These are phyloP conservation scores for Yponomeuta evonymella DNA, from an alignment of 2,888 invertebrate species.

Conservation along the genomic window DNA sequence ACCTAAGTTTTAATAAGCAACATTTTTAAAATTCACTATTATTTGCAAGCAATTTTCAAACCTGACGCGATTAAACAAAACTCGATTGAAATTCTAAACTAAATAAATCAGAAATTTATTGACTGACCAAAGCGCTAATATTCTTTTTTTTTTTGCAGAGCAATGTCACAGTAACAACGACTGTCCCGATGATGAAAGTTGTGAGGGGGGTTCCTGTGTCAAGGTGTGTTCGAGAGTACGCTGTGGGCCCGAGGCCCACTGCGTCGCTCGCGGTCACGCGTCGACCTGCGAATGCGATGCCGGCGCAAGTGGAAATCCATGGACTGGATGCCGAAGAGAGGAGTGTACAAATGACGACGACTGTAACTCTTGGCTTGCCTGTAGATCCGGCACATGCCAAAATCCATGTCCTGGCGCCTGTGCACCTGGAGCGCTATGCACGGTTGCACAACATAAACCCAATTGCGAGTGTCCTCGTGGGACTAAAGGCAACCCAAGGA, in stretches of 20 bases:
- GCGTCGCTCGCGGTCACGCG: slow-evolving; percentile 85
- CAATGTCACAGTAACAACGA: slow-evolving; percentile 91
- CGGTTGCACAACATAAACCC: slow-evolving; percentile 84
- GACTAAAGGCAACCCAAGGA: slow-evolving; percentile 85
- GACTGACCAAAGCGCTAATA: background rate
- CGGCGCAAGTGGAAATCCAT: slow-evolving; percentile 86
- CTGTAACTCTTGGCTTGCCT: slow-evolving; percentile 87
- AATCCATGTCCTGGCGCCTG: slow-evolving; percentile 91
- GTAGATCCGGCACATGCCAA: slow-evolving; percentile 85
- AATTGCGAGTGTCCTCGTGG: slow-evolving; percentile 89
- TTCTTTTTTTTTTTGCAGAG: slow-evolving; percentile 58
- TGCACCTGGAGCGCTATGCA: slow-evolving; percentile 85
- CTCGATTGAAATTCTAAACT: too few relatives aligned
- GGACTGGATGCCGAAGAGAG: slow-evolving; percentile 83
- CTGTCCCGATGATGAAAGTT: slow-evolving; percentile 87
- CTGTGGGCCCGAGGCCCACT: slow-evolving; percentile 88
- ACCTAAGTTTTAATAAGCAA: too few relatives aligned
- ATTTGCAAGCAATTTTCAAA: too few relatives aligned
- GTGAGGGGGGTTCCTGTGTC: slow-evolving; percentile 87
- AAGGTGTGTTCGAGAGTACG: slow-evolving; percentile 87
- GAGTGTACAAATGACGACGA: slow-evolving; percentile 86
- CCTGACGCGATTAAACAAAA: too few relatives aligned
- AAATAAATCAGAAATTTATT: background rate
- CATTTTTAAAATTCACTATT: too few relatives aligned
- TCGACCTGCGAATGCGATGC: slow-evolving; percentile 87